Conservation (phyloP, 2,113 vertebrate genomes). For the Neogale vison region DNA sequence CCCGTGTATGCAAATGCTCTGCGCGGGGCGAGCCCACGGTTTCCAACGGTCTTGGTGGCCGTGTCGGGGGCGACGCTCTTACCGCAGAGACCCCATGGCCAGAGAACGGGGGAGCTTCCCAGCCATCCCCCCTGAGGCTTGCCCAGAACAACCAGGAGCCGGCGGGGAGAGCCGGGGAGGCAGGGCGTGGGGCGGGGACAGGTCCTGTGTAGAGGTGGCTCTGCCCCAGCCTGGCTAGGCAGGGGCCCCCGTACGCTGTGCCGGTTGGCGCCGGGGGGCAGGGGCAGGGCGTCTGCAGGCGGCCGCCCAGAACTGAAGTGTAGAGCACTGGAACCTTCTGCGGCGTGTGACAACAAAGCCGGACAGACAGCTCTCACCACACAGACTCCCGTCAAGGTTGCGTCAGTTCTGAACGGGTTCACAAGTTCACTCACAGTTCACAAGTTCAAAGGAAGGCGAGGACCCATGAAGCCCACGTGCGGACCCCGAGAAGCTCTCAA, state of each 20-base stretch:
- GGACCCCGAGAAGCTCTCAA: accelerated
- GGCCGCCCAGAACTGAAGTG: too few species aligned
- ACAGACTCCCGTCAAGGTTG: too few species aligned
- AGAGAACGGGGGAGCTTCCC: not conserved
- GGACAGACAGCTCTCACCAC: accelerated
- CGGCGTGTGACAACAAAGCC: accelerated
- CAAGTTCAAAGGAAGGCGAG: not conserved
- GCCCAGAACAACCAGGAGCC: not conserved
- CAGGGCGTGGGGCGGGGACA: accelerated
- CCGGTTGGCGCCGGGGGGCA: not conserved
- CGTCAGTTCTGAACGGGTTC: accelerated
- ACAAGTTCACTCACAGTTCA: not conserved
- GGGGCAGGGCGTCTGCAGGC: not conserved
- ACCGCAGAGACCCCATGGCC: not conserved
- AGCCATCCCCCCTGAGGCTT: too few species aligned
- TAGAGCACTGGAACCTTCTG: too few species aligned
- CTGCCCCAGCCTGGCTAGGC: not conserved
- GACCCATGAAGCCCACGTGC: accelerated
- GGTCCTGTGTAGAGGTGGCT: not conserved
- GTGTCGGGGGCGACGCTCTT: not conserved
- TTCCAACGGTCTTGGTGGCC: not conserved
- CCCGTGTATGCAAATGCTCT: not conserved
- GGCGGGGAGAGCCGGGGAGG: not conserved
- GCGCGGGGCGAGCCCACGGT: not conserved
- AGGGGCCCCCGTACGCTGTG: not conserved